Evolutionary conservation across 2,888 invertebrate species (phyloP).

Genomic region (Syritta pipiens): DNA sequence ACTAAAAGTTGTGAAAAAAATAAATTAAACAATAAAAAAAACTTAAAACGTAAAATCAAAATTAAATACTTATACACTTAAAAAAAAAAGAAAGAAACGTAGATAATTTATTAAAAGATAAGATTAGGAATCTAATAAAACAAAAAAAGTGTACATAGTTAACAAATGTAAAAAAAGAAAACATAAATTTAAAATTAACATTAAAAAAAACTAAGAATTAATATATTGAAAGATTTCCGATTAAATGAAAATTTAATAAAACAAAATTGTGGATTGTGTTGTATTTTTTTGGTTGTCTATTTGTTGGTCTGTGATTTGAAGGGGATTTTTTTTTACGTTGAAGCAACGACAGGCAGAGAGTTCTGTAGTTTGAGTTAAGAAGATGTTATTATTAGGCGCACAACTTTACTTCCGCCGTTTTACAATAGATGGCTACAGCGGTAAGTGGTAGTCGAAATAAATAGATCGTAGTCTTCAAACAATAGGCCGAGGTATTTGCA

Average conservation of each 20-base stretch:
- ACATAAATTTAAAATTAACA: conserved; percentile 31
- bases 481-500: too few relatives aligned
- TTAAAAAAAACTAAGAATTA: too few relatives aligned
- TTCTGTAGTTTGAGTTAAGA: too few relatives aligned
- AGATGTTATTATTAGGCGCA: too few relatives aligned
- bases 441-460: too few relatives aligned
- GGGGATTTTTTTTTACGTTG: too few relatives aligned
- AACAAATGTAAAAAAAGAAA: conserved; percentile 49
- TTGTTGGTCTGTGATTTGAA: too few relatives aligned
- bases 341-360: too few relatives aligned
- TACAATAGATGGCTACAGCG: too few relatives aligned
- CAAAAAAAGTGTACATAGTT: conserved; percentile 55
- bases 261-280: too few relatives aligned
- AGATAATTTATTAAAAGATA: conserved; percentile 6
- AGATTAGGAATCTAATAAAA: conserved; percentile 21
- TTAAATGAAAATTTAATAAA: conserved; percentile 61
- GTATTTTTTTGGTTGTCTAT: neutral
- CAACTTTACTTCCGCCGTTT: too few relatives aligned
- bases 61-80: conserved; percentile 39
- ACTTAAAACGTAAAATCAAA: conserved; percentile 59
- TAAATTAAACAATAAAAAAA: conserved; percentile 31
- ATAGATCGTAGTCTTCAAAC: too few relatives aligned
- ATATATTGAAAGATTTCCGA: conserved; percentile 48
- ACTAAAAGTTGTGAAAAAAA: conserved; percentile 55
- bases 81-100: conserved; percentile 23